phyloP scores from a whole-genome alignment of 2,888 invertebrate species.

The Lasioglossum morio region DNA sequence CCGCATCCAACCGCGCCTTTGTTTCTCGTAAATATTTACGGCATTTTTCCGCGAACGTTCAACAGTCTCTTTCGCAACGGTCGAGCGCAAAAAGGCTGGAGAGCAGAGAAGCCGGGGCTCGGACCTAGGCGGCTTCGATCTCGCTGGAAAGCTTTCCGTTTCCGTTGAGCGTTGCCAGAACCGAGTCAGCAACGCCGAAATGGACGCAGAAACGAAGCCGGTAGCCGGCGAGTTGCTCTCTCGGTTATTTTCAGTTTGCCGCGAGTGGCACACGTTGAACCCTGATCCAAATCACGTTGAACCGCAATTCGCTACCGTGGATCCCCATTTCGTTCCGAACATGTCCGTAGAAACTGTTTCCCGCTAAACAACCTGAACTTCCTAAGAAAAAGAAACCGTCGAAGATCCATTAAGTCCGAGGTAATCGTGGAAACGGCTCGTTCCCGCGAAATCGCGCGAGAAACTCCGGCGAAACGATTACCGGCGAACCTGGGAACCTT shows the following conservation, averaged over 20 bases:
- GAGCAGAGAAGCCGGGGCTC: neutral
- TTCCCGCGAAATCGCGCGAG: conserved; percentile 36
- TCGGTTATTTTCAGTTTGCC: conserved; percentile 35
- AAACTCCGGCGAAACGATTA: conserved; percentile 40
- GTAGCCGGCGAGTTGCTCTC: neutral
- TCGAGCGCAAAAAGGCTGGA: neutral
- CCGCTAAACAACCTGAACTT: conserved; percentile 8
- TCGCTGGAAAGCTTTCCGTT: conserved; percentile 1
- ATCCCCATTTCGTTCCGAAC: neutral
- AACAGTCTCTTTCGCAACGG: conserved; percentile 26
- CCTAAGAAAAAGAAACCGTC: conserved; percentile 1
- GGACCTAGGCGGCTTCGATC: neutral
- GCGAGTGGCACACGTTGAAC: neutral
- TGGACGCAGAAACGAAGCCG: neutral
- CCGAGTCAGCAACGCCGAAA: neutral
- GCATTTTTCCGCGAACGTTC: conserved; percentile 40
- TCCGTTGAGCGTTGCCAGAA: conserved; percentile 13
- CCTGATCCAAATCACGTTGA: conserved; percentile 21
- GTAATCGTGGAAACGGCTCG: conserved; percentile 32
- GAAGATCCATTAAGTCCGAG: conserved; percentile 4
- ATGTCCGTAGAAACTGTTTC: neutral
- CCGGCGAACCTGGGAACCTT: conserved; percentile 39
- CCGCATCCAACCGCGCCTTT: conserved; percentile 30
- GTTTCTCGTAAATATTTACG: conserved; percentile 54
- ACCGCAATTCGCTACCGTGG: neutral